Evolutionary conservation across 1,140 invertebrate genomes (phyloP), one percentile per base, ranked within the genome.

Genomic region (Leptopilina boulardi): DNA sequence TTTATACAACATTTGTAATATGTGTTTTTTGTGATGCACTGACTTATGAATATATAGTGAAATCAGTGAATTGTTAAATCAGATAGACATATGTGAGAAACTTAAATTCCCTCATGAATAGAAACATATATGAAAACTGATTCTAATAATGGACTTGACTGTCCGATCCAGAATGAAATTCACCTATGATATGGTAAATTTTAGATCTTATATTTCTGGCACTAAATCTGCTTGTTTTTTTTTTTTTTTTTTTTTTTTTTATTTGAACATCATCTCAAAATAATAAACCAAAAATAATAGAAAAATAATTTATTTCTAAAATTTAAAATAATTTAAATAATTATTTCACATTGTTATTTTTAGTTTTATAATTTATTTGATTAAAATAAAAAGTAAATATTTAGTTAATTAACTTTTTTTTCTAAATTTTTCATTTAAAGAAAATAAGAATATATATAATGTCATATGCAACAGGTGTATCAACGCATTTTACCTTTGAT

Each of bases 61-160:
- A 51, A 51, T 51, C 47, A 51, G 47, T 18, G 47, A 51, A 51
- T 51, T 51, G 47, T 51, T 18, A 51, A 51, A 51, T 51, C 47
- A 51, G 47, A 51, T 51, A 51, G 47, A 51, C n/a, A 15, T 51
- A 51, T 51, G 47, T 8, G 47, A 51, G 47, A 51, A 47, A 51
- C 47, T 51, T 51, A n/a, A 51, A 51, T 15, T 51, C 47, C 47
- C 47, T 51, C 47, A 51, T 51, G 47, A 51, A 51, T 51, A 51
- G 47, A 51, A 51, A 51, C 47, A 51, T 18, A 44, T 44, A 3
- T 38, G 34, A 38, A 44, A 44, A 18, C n/a, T 51, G 47, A 51
- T 51, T 51, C n/a, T 51, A 51, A 18, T 51, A 51, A 51, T 51
- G 47, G 47, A 51, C 3, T 51, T 51, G 1, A 51, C 30, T 51